Evolutionary conservation across 1,140 invertebrate genomes (phyloP).

Genomic region (Aphidius gifuensis): DNA sequence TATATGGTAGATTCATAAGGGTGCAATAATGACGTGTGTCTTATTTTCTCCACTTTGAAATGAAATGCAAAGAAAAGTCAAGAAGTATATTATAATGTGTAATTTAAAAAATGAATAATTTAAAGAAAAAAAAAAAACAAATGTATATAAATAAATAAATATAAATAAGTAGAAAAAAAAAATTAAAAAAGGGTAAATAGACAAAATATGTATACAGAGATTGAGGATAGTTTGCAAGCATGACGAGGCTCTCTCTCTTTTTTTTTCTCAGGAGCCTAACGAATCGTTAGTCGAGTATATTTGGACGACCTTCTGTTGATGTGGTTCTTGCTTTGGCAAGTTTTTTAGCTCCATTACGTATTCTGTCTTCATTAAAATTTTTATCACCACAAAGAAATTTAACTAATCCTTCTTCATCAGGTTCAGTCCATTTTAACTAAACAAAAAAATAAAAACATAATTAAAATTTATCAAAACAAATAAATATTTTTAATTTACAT

Average conservation of each 20-base stretch:
- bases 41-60: too few species aligned
- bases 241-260: slow-evolving; percentile 32
- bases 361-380: slow-evolving; percentile 89
- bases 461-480: slow-evolving; percentile 14
- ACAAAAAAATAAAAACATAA: slow-evolving; percentile 33
- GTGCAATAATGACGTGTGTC: too few species aligned
- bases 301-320: slow-evolving; percentile 83
- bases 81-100: too few species aligned
- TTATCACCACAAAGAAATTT: slow-evolving; percentile 90
- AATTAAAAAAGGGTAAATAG: slow-evolving; percentile 2
- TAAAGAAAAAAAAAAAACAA: not conserved
- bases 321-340: slow-evolving; percentile 79
- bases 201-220: not conserved
- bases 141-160: slow-evolving; percentile 2
- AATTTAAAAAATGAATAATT: too few species aligned
- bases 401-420: slow-evolving; percentile 92
- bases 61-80: too few species aligned
- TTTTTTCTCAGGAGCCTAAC: slow-evolving; percentile 20
- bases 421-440: slow-evolving; percentile 90
- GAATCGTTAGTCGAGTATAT: slow-evolving; percentile 38
- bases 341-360: slow-evolving; percentile 89
- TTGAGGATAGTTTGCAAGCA: slow-evolving; percentile 38
- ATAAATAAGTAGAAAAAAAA: not conserved
- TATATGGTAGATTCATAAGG: too few species aligned
- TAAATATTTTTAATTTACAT: slow-evolving; percentile 57